A percentile compares a stretch with the other conserved stretches of the same genome.
phyloP scores from a whole-genome alignment of 2,113 vertebrate genomes.

The Bubo blakistoni region DNA sequence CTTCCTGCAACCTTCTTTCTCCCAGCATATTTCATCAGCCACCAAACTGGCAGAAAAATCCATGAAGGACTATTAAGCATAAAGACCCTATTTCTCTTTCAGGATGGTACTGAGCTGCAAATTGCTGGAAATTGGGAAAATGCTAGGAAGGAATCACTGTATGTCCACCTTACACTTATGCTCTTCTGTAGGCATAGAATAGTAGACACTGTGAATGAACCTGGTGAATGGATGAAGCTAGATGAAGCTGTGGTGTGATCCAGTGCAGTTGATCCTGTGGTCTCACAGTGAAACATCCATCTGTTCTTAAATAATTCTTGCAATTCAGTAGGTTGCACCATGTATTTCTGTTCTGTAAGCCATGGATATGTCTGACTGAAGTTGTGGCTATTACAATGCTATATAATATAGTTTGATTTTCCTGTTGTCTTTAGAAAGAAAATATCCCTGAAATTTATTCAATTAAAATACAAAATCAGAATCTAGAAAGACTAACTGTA shows the following conservation, averaged over 20 bases:
- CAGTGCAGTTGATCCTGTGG: not conserved
- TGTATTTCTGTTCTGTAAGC: not conserved
- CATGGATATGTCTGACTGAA: not conserved
- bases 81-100: not conserved
- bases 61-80: not conserved
- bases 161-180: not conserved
- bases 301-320: not conserved
- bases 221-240: not conserved
- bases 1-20: not conserved
- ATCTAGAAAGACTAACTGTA: not conserved
- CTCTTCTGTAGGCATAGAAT: not conserved
- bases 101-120: not conserved
- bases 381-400: accelerated
- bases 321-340: not conserved
- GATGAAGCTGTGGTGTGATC: not conserved
- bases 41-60: not conserved
- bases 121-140: not conserved
- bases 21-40: not conserved
- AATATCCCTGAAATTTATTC: not conserved
- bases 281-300: not conserved
- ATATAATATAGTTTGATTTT: not conserved
- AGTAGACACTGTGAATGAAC: not conserved
- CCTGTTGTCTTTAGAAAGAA: not conserved
- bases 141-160: not conserved
- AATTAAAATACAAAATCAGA: not conserved